Evolutionary conservation across 2,797 vertebrate species (phyloP).

Genomic region (Holocentrus rufus): DNA sequence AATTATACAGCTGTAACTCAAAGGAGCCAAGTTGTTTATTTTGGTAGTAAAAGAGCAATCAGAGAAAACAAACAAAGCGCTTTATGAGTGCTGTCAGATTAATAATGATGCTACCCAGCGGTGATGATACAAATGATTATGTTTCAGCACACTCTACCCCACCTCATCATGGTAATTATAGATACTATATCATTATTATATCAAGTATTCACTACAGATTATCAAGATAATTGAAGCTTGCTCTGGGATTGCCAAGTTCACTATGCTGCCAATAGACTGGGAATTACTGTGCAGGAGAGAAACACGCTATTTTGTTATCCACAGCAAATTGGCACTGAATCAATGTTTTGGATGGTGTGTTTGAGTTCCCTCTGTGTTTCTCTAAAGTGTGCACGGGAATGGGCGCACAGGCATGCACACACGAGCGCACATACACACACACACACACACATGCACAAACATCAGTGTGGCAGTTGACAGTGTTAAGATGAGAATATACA

Average conservation of each 20-base stretch:
- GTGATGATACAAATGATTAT: slow-evolving; percentile 78
- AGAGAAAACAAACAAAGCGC: slow-evolving; percentile 80
- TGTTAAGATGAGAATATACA: slow-evolving; percentile 73
- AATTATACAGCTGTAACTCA: slow-evolving; percentile 82
- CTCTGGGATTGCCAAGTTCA: slow-evolving; percentile 67
- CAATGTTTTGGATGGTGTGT: slow-evolving; percentile 46
- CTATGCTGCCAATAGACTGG: slow-evolving; percentile 63
- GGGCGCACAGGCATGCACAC: background rate
- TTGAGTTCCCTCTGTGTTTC: slow-evolving; percentile 25
- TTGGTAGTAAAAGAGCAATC: slow-evolving; percentile 81
- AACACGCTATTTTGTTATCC: slow-evolving; percentile 45
- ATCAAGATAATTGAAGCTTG: slow-evolving; percentile 79
- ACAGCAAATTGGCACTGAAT: slow-evolving; percentile 48
- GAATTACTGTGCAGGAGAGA: slow-evolving; percentile 50
- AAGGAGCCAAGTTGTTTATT: slow-evolving; percentile 84
- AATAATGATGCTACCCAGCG: slow-evolving; percentile 78
- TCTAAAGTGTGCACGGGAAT: slow-evolving; percentile 35
- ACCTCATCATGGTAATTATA: slow-evolving; percentile 83
- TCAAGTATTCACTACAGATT: slow-evolving; percentile 82
- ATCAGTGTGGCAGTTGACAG: slow-evolving; percentile 60
- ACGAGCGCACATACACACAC: background rate
- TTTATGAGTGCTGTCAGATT: slow-evolving; percentile 80
- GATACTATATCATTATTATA: slow-evolving; percentile 82
- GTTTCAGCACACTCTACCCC: slow-evolving; percentile 71
- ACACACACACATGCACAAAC: slow-evolving; percentile 41